Percentiles rank a stretch among this genome's conserved stretches.
Conservation (phyloP, 2,113 vertebrate species). For the Charadrius vociferus region DNA sequence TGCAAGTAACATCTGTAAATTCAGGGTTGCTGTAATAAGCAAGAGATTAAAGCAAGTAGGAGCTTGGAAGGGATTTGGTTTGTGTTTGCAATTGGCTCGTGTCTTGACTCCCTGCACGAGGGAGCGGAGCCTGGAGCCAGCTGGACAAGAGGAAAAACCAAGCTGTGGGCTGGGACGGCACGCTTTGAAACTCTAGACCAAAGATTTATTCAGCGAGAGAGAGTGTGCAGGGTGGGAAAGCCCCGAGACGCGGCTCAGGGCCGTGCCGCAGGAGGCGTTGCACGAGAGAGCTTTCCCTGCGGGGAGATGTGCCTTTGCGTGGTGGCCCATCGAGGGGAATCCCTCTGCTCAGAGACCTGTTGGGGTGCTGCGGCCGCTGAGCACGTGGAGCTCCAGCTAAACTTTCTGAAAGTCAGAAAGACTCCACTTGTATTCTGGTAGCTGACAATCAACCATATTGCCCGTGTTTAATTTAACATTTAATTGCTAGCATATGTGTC, state of each 20-base stretch:
- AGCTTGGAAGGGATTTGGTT: slow-evolving; percentile 16
- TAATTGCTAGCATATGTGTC: slow-evolving; percentile 18
- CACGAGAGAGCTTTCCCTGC: neutral
- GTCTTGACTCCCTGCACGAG: neutral
- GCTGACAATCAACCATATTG: neutral
- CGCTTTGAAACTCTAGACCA: neutral
- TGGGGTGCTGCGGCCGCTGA: neutral
- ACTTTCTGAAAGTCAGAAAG: neutral
- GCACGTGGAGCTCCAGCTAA: rapidly evolving
- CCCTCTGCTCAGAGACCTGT: neutral
- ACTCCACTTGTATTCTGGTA: neutral
- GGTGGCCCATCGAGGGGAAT: rapidly evolving
- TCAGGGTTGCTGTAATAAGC: neutral
- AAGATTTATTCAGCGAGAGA: neutral
- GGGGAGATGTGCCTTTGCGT: rapidly evolving
- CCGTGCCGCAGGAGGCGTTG: rapidly evolving
- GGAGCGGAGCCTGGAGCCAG: neutral
- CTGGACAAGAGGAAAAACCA: neutral
- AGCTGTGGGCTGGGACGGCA: neutral
- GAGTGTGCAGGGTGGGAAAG: neutral
- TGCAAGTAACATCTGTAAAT: neutral
- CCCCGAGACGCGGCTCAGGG: rapidly evolving
- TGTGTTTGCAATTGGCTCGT: neutral
- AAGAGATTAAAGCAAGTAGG: slow-evolving; percentile 12
- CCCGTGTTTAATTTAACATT: neutral